Evolutionary conservation across 1,140 invertebrate genomes (phyloP).

Genomic region (Zaprionus taronus): DNA sequence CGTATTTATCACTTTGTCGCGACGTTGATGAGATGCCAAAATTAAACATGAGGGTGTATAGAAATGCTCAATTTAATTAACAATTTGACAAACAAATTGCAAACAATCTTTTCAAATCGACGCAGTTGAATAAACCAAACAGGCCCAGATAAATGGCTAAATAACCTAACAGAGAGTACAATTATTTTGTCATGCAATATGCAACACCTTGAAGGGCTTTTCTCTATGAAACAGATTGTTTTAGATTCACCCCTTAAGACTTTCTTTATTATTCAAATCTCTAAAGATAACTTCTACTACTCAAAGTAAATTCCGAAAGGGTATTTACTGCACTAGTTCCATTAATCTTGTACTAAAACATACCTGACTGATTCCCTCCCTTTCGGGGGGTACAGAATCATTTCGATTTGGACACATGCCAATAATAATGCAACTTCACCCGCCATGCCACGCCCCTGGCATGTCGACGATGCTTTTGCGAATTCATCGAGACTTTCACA

Average conservation of each 20-base stretch:
- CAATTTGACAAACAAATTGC: neutral
- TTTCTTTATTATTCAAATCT: neutral
- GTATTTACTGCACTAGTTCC: neutral
- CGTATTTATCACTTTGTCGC: slow-evolving; percentile 1
- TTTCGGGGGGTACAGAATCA: slow-evolving; percentile 21
- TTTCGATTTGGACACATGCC: slow-evolving; percentile 59
- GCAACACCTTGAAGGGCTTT: neutral
- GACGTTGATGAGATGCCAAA: neutral
- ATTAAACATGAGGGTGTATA: neutral
- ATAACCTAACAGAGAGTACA: neutral
- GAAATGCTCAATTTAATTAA: neutral
- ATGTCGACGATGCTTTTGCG: neutral
- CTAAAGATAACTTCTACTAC: neutral
- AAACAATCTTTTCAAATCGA: neutral
- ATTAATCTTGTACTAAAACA: neutral
- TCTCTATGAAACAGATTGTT: too few species aligned
- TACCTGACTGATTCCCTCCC: neutral
- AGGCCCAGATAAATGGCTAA: neutral
- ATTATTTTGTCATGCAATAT: neutral
- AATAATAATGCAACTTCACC: slow-evolving; percentile 30
- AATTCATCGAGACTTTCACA: slow-evolving; percentile 2
- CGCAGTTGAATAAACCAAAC: neutral
- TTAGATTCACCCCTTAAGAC: neutral
- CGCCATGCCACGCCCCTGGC: neutral
- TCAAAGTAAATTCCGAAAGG: neutral